phyloP scores from a whole-genome alignment of 2,888 invertebrate species.

The Stictocephala bisonia region DNA sequence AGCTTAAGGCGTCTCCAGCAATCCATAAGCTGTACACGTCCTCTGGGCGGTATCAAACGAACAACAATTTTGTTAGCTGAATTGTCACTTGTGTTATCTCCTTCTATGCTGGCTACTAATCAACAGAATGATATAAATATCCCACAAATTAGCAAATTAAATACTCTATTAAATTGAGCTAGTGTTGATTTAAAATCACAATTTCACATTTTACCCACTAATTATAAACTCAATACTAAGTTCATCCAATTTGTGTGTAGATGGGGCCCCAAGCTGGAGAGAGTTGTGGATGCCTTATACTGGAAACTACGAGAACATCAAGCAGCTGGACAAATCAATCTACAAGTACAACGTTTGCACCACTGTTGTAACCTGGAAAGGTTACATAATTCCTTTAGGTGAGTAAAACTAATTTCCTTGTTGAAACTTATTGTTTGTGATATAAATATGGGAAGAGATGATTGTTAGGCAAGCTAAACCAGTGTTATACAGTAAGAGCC shows the following conservation, averaged over 20 bases:
- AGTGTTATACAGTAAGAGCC: no score
- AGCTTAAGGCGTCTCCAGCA: no score
- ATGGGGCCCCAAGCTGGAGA: conserved; percentile 54
- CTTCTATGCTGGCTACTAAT: background rate
- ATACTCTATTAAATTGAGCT: background rate
- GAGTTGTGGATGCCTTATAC: conserved; percentile 53
- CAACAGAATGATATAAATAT: background rate
- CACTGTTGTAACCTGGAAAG: conserved; percentile 56
- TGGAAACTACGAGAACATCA: conserved; percentile 56
- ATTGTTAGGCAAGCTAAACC: no score
- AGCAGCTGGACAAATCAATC: conserved; percentile 43
- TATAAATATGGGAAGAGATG: no score
- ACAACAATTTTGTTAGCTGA: background rate
- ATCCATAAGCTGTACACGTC: no score
- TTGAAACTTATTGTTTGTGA: no score
- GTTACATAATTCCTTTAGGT: conserved; percentile 49
- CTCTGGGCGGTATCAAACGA: background rate
- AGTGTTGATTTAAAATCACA: no score
- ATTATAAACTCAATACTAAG: no score
- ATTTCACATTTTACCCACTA: no score
- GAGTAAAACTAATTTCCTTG: conserved; percentile 3
- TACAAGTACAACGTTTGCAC: conserved; percentile 45
- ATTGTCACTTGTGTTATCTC: background rate
- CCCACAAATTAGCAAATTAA: background rate
- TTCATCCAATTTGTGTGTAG: no score